These are phyloP conservation scores for Eurosta solidaginis DNA, from an alignment of 1,140 invertebrate species.

Conservation along the genomic window DNA sequence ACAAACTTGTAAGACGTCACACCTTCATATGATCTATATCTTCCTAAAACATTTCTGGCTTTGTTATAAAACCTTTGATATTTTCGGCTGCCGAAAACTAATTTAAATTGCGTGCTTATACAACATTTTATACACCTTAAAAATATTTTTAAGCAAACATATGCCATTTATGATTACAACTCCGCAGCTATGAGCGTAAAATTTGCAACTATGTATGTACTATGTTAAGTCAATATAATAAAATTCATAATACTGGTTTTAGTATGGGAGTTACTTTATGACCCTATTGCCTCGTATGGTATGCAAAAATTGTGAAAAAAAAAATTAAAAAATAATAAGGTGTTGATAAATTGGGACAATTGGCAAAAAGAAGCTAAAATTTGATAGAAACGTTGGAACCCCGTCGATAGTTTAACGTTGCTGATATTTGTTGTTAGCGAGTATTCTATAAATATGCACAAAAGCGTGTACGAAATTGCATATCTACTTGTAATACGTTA, in stretches of 20 bases:
- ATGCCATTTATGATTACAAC: background rate
- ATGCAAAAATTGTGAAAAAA: background rate
- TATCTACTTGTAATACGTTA: too few relatives aligned
- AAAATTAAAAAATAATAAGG: background rate
- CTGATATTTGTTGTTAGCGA: too few relatives aligned
- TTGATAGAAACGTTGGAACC: too few relatives aligned
- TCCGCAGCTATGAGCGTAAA: background rate
- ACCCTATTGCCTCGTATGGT: background rate
- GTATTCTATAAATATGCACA: too few relatives aligned
- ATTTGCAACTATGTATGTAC: too few relatives aligned
- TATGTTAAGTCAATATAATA: conserved; percentile 9
- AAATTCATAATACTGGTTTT: conserved; percentile 5
- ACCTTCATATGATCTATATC: background rate
- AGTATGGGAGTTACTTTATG: background rate
- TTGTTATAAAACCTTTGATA: background rate
- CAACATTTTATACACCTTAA: conserved; percentile 6
- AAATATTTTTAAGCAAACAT: background rate
- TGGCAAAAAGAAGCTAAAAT: too few relatives aligned
- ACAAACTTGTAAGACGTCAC: background rate
- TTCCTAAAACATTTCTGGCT: background rate
- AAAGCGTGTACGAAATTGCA: too few relatives aligned
- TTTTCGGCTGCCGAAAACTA: background rate
- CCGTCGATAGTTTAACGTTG: too few relatives aligned
- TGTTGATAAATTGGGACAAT: too few relatives aligned
- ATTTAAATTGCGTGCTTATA: too few relatives aligned